Conservation (phyloP, 2,888 invertebrate genomes). For the Drosophila gaucha region DNA sequence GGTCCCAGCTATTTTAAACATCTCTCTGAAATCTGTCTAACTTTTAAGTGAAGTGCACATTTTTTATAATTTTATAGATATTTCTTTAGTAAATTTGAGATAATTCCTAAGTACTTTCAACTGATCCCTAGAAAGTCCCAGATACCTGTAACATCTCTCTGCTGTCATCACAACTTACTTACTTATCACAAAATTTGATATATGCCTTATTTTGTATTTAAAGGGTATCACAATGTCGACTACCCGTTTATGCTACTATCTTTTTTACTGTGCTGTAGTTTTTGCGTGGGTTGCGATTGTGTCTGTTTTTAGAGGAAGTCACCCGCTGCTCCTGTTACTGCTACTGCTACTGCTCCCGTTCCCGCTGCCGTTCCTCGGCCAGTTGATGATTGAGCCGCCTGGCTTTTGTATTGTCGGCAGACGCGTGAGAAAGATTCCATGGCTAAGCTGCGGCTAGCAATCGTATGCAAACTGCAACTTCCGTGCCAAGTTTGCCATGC, state of each 20-base stretch:
- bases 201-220: too few species aligned
- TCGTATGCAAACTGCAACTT: constrained; percentile 55
- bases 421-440: constrained; percentile 29
- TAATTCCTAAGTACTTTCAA: too few species aligned
- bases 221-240: neutral
- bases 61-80: too few species aligned
- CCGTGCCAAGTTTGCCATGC: constrained; percentile 38
- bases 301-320: constrained; percentile 20
- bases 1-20: too few species aligned
- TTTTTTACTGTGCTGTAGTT: neutral
- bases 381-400: constrained; percentile 17
- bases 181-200: too few species aligned
- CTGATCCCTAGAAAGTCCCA: too few species aligned
- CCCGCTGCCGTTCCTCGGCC: neutral
- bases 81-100: too few species aligned
- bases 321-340: neutral
- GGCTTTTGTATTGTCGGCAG: constrained; percentile 33
- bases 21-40: too few species aligned
- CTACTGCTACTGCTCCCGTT: neutral
- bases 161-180: too few species aligned
- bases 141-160: too few species aligned
- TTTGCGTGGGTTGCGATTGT: constrained; percentile 10
- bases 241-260: neutral
- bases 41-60: too few species aligned
- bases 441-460: constrained; percentile 39